Evolutionary conservation across 2,797 vertebrate genomes (phyloP), one percentile per base, ranked within the genome.

Genomic region (Linurgus olivaceus): DNA sequence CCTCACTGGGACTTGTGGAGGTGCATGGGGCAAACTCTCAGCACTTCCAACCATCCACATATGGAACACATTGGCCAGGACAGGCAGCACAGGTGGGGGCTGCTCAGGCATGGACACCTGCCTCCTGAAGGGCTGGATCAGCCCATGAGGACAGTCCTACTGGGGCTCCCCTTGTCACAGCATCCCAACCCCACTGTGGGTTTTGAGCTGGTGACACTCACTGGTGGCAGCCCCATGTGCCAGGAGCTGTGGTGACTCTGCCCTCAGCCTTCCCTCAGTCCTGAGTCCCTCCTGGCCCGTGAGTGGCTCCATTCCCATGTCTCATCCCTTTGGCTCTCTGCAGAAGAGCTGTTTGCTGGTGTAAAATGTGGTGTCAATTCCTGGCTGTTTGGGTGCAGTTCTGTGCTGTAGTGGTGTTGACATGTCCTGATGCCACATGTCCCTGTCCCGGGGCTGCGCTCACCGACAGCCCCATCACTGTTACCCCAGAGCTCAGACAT

Each of bases 81-180:
- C 4, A 23, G 67, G 33, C 20, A 55, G 16, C 38, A 11, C 0
- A 8, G 10, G 16, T 17, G 24, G 2, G 6, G 33, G 35, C 25
- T 50, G 24, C 68, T 81, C 1, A 0, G 54, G 37, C 37, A 63
- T 1, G 1, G 37, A 12, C 4, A 1, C 28, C 17, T 86, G 37
- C 20, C 51, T 61, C 0, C 1, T 40, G 57, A 37, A 23, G 21
- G 37, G 9, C 21, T 79, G 72, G 21, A 24, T 31, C 47, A 76
- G 44, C 23, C 33, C 26, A 16, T 11, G 14, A 61, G 42, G 42
- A 31, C 72, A 7, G 0, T 54, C 26, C 45, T 90, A 58, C 28
- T 40, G 15, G 44, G 44, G 13, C 21, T 37, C 10, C 14, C n/a
- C 31, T 67, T 4, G 0, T 59, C 33, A 52, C 61, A 65, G 61